Evolutionary conservation across 2,113 vertebrate genomes (phyloP).

Genomic region (Setophaga coronata): DNA sequence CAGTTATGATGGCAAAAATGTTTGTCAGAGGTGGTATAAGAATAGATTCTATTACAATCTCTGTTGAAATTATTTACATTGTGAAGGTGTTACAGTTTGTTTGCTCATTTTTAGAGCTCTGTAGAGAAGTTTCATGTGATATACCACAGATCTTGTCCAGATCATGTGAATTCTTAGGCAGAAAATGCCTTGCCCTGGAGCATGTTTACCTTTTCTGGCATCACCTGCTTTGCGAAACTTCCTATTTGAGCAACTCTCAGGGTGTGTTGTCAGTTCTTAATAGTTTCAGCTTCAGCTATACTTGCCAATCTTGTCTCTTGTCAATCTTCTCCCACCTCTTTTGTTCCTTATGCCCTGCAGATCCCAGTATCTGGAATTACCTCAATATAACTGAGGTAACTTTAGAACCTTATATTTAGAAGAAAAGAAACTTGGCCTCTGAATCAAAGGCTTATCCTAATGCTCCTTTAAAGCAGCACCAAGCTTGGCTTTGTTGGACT

Average conservation of each 20-base stretch:
- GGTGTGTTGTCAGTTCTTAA: not conserved
- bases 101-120: not conserved
- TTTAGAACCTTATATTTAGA: not conserved
- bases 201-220: not conserved
- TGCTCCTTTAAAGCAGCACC: not conserved
- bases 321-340: not conserved
- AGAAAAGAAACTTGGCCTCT: not conserved
- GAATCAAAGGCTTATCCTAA: not conserved
- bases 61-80: not conserved
- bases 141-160: not conserved
- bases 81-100: not conserved
- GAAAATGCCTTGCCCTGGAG: not conserved
- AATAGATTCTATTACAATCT: not conserved
- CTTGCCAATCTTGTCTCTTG: not conserved
- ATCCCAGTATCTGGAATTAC: not conserved
- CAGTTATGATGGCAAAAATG: not conserved
- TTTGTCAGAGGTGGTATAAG: not conserved
- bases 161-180: not conserved
- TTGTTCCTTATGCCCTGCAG: not conserved
- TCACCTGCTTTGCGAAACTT: not conserved
- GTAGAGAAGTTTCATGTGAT: not conserved
- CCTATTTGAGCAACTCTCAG: not conserved
- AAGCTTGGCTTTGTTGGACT: not conserved
- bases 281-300: not conserved
- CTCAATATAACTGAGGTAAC: not conserved